These are phyloP conservation scores for Limnephilus lunatus DNA, from an alignment of 2,888 invertebrate genomes.

Conservation along the genomic window DNA sequence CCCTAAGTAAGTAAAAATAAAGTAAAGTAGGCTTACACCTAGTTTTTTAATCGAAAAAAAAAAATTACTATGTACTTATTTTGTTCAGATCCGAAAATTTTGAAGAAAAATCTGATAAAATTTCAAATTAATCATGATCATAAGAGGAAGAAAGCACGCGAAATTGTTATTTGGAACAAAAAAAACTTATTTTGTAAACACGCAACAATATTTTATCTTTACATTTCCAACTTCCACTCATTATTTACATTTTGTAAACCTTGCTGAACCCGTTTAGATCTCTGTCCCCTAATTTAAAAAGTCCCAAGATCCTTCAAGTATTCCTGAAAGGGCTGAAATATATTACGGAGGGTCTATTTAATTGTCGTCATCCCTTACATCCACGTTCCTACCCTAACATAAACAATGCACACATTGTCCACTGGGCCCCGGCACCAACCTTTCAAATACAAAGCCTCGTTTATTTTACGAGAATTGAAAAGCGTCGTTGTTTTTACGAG, in stretches of 20 bases:
- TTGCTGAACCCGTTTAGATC: neutral
- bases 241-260: neutral
- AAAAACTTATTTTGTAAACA: neutral
- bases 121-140: no score
- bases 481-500: conserved; percentile 17
- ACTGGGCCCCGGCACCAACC: neutral
- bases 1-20: no score
- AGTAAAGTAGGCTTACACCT: no score
- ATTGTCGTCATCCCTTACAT: conserved; percentile 43
- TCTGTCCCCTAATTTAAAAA: neutral
- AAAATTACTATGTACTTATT: no score
- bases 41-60: no score
- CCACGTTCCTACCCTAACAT: conserved; percentile 19
- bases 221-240: neutral
- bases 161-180: no score
- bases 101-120: no score
- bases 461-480: conserved; percentile 24
- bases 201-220: neutral
- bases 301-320: conserved; percentile 24
- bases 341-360: conserved; percentile 39
- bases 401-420: conserved; percentile 44
- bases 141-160: no score
- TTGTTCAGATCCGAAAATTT: no score
- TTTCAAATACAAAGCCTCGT: conserved; percentile 26
- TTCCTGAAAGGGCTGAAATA: conserved; percentile 41